A percentile compares a stretch with the other conserved stretches of the same genome.
Conservation (phyloP, 2,888 invertebrate genomes). For the Neria commutata region DNA sequence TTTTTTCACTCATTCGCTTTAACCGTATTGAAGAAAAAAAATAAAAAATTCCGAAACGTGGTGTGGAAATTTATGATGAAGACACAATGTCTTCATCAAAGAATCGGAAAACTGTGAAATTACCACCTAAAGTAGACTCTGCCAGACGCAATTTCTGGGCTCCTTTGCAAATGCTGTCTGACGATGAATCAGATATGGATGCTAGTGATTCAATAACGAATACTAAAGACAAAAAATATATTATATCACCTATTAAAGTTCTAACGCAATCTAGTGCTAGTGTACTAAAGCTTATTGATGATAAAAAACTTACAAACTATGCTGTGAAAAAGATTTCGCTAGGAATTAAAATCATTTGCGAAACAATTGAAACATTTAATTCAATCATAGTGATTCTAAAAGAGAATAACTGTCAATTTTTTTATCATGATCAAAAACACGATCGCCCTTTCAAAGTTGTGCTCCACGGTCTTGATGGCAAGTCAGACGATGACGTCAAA, state of each 20-base stretch:
- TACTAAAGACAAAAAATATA: slow-evolving; percentile 3
- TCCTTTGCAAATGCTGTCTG: not conserved
- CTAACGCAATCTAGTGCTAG: not conserved
- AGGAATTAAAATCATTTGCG: slow-evolving; percentile 26
- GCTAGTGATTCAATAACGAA: not conserved
- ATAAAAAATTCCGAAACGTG: too few species aligned
- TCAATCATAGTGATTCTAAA: slow-evolving; percentile 11
- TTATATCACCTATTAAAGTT: slow-evolving; percentile 7
- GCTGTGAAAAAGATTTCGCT: slow-evolving; percentile 26
- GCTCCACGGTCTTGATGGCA: slow-evolving; percentile 17
- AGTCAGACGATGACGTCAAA: slow-evolving; percentile 16
- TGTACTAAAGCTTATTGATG: not conserved
- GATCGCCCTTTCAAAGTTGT: slow-evolving; percentile 23
- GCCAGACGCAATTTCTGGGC: not conserved
- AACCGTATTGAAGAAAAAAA: too few species aligned
- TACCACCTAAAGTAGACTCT: too few species aligned
- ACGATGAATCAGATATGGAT: not conserved
- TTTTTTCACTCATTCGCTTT: too few species aligned
- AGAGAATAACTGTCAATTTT: slow-evolving; percentile 20
- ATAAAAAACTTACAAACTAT: slow-evolving; percentile 8
- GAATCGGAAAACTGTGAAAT: too few species aligned
- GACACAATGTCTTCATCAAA: too few species aligned
- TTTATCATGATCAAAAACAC: slow-evolving; percentile 18
- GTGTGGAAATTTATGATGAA: too few species aligned
- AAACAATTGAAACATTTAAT: slow-evolving; percentile 13